phyloP scores from a whole-genome alignment of 2,797 vertebrate species.

The Hydrolagus colliei region DNA sequence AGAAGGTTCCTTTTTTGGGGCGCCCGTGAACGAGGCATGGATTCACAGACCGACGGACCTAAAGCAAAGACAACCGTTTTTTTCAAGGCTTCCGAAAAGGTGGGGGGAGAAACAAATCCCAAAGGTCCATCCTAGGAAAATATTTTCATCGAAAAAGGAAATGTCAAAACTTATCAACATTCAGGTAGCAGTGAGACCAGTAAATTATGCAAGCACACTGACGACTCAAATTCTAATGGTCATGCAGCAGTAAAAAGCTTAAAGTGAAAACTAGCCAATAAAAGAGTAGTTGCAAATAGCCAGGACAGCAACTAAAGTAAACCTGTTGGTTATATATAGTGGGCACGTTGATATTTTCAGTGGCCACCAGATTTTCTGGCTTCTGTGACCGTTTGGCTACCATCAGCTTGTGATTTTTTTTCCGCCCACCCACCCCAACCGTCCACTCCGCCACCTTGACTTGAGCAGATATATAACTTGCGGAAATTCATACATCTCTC shows the following conservation, averaged over 20 bases:
- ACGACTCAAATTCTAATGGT: slow-evolving; percentile 13
- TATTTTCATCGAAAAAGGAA: neutral
- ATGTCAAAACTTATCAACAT: slow-evolving; percentile 21
- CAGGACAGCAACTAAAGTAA: slow-evolving; percentile 23
- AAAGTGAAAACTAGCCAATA: slow-evolving; percentile 22
- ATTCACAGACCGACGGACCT: neutral
- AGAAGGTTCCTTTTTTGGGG: neutral
- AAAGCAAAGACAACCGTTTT: slow-evolving; percentile 11
- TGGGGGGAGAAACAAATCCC: neutral
- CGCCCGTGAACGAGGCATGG: slow-evolving; percentile 2
- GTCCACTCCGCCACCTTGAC: neutral
- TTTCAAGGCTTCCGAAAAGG: neutral
- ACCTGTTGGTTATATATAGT: slow-evolving; percentile 7
- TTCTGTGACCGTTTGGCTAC: slow-evolving; percentile 15
- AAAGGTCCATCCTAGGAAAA: slow-evolving; percentile 20
- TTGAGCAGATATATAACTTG: neutral
- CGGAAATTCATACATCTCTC: neutral
- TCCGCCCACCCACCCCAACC: neutral
- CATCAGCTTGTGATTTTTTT: slow-evolving; percentile 9
- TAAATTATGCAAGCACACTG: slow-evolving; percentile 15
- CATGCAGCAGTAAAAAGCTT: slow-evolving; percentile 23
- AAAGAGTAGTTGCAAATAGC: slow-evolving; percentile 24
- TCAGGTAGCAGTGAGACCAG: neutral
- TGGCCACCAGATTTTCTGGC: slow-evolving; percentile 8
- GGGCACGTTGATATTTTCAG: slow-evolving; percentile 5